Evolutionary conservation across 2,888 invertebrate genomes (phyloP).

Genomic region (Imbricaverruca yamaguchii): DNA sequence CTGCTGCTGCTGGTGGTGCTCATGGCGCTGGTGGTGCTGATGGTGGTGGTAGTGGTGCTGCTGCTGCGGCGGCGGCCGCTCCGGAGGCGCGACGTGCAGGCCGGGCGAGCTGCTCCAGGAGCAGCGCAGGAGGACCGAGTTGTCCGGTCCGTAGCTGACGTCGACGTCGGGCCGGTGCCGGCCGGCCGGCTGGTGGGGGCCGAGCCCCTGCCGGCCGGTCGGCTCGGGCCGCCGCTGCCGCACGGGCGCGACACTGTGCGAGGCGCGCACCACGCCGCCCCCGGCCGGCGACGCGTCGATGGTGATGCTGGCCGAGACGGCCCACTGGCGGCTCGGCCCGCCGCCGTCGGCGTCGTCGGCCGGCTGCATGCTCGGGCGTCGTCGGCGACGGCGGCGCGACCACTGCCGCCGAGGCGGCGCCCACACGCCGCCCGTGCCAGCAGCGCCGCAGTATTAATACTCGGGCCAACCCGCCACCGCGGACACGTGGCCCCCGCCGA

Average conservation of each 20-base stretch:
- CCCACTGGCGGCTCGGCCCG: neutral
- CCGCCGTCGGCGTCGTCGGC: too few relatives aligned
- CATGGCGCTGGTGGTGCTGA: too few relatives aligned
- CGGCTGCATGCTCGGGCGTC: too few relatives aligned
- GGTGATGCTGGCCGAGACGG: neutral
- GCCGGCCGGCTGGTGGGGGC: neutral
- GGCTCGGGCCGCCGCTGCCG: neutral
- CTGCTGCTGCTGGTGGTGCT: neutral
- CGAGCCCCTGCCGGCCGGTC: neutral
- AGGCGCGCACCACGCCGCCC: neutral
- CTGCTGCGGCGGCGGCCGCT: neutral
- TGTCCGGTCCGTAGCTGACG: neutral
- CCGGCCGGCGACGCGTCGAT: neutral
- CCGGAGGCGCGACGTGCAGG: neutral
- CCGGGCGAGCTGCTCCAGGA: slow-evolving; percentile 1
- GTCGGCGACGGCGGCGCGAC: too few relatives aligned
- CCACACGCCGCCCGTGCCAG: too few relatives aligned
- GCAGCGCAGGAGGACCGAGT: neutral
- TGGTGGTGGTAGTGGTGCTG: neutral
- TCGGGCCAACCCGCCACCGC: too few relatives aligned
- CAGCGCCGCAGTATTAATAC: too few relatives aligned
- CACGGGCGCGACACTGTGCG: neutral
- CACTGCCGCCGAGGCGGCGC: too few relatives aligned
- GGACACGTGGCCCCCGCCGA: too few relatives aligned
- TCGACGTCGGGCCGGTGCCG: neutral